Evolutionary conservation across 2,113 vertebrate genomes (phyloP).

Genomic region (Chrysemys picta): DNA sequence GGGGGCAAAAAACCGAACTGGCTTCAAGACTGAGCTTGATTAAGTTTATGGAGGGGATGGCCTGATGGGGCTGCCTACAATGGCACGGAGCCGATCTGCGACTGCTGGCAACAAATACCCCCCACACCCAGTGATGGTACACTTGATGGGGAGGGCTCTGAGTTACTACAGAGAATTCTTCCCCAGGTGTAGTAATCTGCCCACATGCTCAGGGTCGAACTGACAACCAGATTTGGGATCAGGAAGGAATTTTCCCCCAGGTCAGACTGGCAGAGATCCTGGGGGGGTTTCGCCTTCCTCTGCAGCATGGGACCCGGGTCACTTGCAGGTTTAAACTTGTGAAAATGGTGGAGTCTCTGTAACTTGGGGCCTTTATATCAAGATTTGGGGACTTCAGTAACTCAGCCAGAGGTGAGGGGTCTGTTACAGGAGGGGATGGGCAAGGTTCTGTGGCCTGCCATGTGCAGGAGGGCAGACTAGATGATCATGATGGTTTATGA

Average conservation of each 20-base stretch:
- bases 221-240: no score
- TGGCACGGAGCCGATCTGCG: neutral
- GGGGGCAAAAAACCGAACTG: neutral
- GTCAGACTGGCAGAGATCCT: neutral
- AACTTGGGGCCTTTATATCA: neutral
- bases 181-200: no score
- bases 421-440: no score
- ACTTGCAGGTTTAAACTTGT: neutral
- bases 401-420: neutral
- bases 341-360: neutral
- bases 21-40: neutral
- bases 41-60: no score
- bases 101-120: neutral
- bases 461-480: neutral
- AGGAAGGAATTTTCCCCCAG: neutral
- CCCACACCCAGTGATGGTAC: neutral
- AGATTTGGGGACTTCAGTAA: neutral
- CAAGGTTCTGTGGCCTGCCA: neutral
- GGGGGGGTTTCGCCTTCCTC: neutral
- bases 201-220: no score
- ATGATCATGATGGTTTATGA: neutral
- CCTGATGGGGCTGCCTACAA: no score
- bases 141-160: neutral
- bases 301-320: neutral
- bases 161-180: no score